phyloP scores from a whole-genome alignment of 2,113 vertebrate species.

The Rhagologus leucostigma region DNA sequence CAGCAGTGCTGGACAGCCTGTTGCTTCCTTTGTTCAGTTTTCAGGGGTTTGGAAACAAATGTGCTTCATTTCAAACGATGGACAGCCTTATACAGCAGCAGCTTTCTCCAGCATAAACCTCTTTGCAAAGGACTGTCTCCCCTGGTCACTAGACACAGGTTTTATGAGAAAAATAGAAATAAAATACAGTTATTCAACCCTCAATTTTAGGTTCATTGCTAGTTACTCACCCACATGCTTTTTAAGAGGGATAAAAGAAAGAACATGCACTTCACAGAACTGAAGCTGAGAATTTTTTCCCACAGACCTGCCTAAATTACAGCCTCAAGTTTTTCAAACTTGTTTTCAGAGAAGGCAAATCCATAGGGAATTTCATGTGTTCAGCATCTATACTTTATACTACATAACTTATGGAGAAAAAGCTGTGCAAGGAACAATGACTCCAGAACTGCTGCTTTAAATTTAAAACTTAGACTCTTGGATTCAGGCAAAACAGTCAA shows the following conservation, averaged over 20 bases:
- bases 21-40: background rate
- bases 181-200: background rate
- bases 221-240: background rate
- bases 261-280: background rate
- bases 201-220: background rate
- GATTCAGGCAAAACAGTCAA: background rate
- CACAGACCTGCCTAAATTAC: background rate
- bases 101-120: background rate
- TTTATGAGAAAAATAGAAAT: background rate
- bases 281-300: background rate
- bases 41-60: background rate
- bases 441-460: background rate
- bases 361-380: background rate
- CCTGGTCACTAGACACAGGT: accelerated
- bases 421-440: background rate
- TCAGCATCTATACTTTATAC: background rate
- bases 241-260: background rate
- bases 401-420: background rate
- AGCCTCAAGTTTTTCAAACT: background rate
- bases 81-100: background rate
- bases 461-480: background rate
- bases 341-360: background rate
- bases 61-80: background rate
- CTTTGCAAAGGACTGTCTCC: background rate
- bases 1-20: background rate